Conservation (phyloP, 2,797 vertebrate genomes). For the Microctenopoma steveboyesi region DNA sequence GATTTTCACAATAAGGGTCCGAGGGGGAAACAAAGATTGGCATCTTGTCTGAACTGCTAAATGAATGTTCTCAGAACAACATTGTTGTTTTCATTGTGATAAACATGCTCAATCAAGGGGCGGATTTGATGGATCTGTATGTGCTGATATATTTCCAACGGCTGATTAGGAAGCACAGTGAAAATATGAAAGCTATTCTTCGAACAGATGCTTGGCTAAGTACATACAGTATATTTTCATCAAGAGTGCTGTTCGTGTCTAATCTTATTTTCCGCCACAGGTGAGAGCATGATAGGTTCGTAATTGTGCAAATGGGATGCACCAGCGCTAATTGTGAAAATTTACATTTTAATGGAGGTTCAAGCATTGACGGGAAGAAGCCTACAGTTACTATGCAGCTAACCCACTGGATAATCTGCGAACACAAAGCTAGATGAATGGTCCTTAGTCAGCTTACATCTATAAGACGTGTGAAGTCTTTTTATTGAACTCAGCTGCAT, state of each 20-base stretch:
- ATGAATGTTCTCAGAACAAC: slow-evolving; percentile 5
- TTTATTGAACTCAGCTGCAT: neutral
- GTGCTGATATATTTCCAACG: slow-evolving; percentile 13
- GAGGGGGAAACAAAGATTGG: slow-evolving; percentile 1
- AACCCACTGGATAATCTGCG: slow-evolving; percentile 13
- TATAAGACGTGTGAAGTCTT: too few species aligned
- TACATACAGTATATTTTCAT: slow-evolving; percentile 7
- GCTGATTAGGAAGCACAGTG: slow-evolving; percentile 10
- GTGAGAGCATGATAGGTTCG: neutral
- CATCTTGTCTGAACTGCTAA: neutral
- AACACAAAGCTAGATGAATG: neutral
- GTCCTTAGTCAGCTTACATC: neutral
- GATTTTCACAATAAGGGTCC: neutral
- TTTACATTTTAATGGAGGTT: slow-evolving; percentile 29
- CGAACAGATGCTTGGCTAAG: slow-evolving; percentile 15
- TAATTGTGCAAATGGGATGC: slow-evolving; percentile 25
- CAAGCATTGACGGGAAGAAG: slow-evolving; percentile 20
- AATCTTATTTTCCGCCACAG: slow-evolving; percentile 18
- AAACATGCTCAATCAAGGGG: slow-evolving; percentile 16
- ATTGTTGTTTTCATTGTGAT: slow-evolving; percentile 21
- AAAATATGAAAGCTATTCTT: slow-evolving; percentile 27
- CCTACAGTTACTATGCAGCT: slow-evolving; percentile 9
- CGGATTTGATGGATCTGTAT: slow-evolving; percentile 14
- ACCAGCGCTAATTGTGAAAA: slow-evolving; percentile 19
- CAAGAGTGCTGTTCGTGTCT: slow-evolving; percentile 20